Evolutionary conservation across 2,888 invertebrate species (phyloP).

Genomic region (Epistrophella euchroma): DNA sequence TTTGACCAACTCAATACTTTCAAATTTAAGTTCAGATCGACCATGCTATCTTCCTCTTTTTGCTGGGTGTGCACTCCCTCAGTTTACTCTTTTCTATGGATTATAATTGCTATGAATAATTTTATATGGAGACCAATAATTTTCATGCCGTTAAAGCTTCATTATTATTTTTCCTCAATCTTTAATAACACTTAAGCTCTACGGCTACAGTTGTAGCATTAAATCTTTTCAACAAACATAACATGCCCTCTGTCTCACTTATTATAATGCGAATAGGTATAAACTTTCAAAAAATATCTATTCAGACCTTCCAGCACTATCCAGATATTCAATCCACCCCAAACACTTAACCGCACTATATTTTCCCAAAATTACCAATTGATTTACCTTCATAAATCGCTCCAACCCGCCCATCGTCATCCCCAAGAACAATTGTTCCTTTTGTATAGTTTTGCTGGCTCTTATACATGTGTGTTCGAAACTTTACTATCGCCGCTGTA

Average conservation of each 20-base stretch:
- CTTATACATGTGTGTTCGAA: background rate
- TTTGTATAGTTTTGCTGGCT: conserved; percentile 55
- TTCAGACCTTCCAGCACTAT: conserved; percentile 4
- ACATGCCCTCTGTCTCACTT: conserved; percentile 1
- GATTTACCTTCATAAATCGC: conserved; percentile 73
- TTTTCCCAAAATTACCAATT: conserved; percentile 69
- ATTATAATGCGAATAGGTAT: background rate
- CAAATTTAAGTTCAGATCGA: too few relatives aligned
- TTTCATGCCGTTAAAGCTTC: background rate
- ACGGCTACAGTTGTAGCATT: background rate
- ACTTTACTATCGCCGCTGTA: background rate
- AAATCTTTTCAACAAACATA: conserved; percentile 7
- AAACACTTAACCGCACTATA: conserved; percentile 54
- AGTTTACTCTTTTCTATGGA: too few relatives aligned
- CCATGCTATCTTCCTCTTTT: too few relatives aligned
- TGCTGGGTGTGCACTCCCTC: too few relatives aligned
- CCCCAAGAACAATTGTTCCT: conserved; percentile 11
- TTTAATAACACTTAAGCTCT: conserved; percentile 18
- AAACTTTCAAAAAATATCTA: conserved; percentile 9
- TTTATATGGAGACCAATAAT: background rate
- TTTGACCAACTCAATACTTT: too few relatives aligned
- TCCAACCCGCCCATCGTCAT: conserved; percentile 18
- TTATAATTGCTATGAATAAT: too few relatives aligned
- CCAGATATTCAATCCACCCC: background rate
- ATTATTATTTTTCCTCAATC: background rate